A percentile compares a stretch with the other conserved stretches of the same genome.
Evolutionary conservation across 2,888 invertebrate species (phyloP).

Genomic region (Sialis fuliginosa): DNA sequence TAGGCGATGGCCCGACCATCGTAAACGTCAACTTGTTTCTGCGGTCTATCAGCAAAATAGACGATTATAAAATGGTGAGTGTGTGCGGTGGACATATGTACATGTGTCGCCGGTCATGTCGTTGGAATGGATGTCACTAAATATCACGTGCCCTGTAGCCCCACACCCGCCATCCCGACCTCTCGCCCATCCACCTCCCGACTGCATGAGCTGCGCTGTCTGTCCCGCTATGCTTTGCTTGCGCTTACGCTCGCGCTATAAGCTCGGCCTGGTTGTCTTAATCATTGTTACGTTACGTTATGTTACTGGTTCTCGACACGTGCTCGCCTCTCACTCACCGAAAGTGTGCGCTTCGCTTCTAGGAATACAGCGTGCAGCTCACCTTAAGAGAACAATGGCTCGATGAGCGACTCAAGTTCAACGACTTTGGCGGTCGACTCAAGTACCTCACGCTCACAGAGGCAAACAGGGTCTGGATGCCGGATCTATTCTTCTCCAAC

Average conservation of each 20-base stretch:
- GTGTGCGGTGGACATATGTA: constrained; percentile 11
- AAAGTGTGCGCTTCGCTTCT: constrained; percentile 19
- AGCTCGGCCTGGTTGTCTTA: constrained; percentile 5
- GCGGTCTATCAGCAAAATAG: constrained; percentile 96
- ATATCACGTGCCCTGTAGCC: neutral
- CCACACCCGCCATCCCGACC: neutral
- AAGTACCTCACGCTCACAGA: constrained; percentile 87
- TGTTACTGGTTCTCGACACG: neutral
- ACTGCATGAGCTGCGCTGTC: neutral
- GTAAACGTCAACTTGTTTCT: constrained; percentile 91
- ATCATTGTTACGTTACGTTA: neutral
- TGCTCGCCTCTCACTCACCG: constrained; percentile 1
- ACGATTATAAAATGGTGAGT: constrained; percentile 99
- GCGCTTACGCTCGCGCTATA: too few species aligned
- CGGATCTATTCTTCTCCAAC: constrained; percentile 93
- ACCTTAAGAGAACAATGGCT: constrained; percentile 96
- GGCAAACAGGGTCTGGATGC: constrained; percentile 95
- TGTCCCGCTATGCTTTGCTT: constrained; percentile 9
- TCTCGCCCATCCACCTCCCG: neutral
- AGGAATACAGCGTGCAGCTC: constrained; percentile 96
- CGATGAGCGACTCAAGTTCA: constrained; percentile 79
- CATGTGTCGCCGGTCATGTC: constrained; percentile 3
- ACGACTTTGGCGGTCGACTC: constrained; percentile 72
- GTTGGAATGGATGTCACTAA: constrained; percentile 1
- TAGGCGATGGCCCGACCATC: constrained; percentile 70